Conservation (phyloP, 1,140 invertebrate species). For the Aphaenogaster rudis region DNA sequence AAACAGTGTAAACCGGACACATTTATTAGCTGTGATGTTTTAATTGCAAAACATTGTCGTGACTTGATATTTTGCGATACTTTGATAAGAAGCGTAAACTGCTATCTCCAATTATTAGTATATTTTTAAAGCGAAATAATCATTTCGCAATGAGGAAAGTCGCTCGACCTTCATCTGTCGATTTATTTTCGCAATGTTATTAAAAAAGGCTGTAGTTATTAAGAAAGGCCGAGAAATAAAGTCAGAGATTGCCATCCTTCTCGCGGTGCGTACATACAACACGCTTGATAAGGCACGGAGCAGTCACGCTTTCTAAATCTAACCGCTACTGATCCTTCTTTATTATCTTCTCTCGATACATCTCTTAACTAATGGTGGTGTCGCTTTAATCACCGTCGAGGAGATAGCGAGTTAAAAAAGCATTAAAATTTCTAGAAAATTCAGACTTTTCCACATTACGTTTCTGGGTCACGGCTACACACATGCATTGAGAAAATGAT, state of each 20-base stretch:
- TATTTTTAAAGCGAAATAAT: not conserved
- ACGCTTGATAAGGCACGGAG: conserved; percentile 45
- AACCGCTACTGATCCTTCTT: conserved; percentile 24
- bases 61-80: not conserved
- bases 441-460: not conserved
- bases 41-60: not conserved
- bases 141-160: not conserved
- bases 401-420: not conserved
- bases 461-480: not conserved
- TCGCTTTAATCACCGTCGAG: not conserved
- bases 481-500: not conserved
- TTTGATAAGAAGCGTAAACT: not conserved
- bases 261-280: conserved; percentile 9
- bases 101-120: not conserved
- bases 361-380: conserved; percentile 36
- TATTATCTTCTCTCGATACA: conserved; percentile 41
- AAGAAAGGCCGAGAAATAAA: conserved; percentile 53
- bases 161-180: conserved; percentile 8
- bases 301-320: conserved; percentile 80
- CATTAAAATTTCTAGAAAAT: not conserved
- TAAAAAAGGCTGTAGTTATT: conserved; percentile 26
- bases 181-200: conserved; percentile 31
- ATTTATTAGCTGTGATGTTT: not conserved
- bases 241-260: conserved; percentile 40
- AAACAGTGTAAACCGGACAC: not conserved